phyloP scores from a whole-genome alignment of 2,797 vertebrate species.

The Adelosebastes latens region DNA sequence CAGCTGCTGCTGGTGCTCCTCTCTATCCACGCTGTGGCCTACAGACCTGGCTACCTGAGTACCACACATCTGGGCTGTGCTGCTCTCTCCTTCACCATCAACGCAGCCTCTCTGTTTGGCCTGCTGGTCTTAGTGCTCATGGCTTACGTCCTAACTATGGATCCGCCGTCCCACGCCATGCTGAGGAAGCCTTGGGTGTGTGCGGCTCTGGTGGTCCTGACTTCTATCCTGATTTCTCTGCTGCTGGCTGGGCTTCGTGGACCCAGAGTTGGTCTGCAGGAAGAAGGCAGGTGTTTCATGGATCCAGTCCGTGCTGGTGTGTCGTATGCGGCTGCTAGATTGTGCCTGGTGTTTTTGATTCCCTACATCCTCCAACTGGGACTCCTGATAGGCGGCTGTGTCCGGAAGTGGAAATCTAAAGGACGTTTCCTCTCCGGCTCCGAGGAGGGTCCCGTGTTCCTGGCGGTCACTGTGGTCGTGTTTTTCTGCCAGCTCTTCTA shows the following conservation, averaged over 20 bases:
- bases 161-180: slow-evolving; percentile 34
- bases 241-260: slow-evolving; percentile 73
- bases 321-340: slow-evolving; percentile 78
- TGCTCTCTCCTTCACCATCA: slow-evolving; percentile 82
- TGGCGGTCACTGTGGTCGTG: slow-evolving; percentile 25
- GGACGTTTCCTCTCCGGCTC: slow-evolving; percentile 70
- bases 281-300: slow-evolving; percentile 60
- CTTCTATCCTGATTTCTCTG: slow-evolving; percentile 73
- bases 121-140: slow-evolving; percentile 74
- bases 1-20: slow-evolving; percentile 81
- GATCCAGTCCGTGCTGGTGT: slow-evolving; percentile 71
- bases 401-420: slow-evolving; percentile 53
- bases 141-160: slow-evolving; percentile 65
- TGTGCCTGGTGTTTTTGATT: slow-evolving; percentile 78
- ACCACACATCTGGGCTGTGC: slow-evolving; percentile 76
- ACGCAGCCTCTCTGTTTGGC: slow-evolving; percentile 75
- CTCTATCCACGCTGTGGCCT: slow-evolving; percentile 76
- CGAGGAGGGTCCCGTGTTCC: slow-evolving; percentile 48
- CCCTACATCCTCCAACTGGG: slow-evolving; percentile 71
- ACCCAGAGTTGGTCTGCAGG: slow-evolving; percentile 21
- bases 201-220: slow-evolving; percentile 46
- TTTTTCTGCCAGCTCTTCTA: slow-evolving; percentile 81
- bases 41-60: slow-evolving; percentile 76
- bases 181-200: slow-evolving; percentile 56
- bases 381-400: slow-evolving; percentile 56